Percentiles rank a stretch among this genome's conserved stretches.
Evolutionary conservation across 2,888 invertebrate genomes (phyloP).

Genomic region (Trachelus tabidus): DNA sequence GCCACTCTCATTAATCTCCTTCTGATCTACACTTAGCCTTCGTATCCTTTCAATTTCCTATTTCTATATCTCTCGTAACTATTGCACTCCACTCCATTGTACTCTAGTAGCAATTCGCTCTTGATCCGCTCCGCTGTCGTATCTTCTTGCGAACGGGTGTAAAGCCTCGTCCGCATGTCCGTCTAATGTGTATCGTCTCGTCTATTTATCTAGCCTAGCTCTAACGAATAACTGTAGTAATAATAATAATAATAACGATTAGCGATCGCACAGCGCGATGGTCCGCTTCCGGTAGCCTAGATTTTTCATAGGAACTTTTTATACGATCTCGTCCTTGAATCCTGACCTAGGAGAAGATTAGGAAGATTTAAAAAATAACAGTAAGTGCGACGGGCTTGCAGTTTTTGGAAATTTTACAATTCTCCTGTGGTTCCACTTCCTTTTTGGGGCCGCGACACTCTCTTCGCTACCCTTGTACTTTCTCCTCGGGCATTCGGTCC

Average conservation of each 20-base stretch:
- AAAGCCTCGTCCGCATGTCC: constrained; percentile 39
- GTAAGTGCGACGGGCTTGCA: neutral
- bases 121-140: neutral
- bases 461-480: neutral
- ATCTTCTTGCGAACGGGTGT: neutral
- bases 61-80: neutral
- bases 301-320: neutral
- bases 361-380: neutral
- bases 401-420: neutral
- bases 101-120: neutral
- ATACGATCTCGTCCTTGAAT: neutral
- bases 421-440: neutral
- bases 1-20: neutral
- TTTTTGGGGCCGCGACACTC: neutral
- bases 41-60: neutral
- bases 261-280: constrained; percentile 1
- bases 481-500: neutral
- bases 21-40: neutral
- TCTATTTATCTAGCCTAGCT: constrained; percentile 55
- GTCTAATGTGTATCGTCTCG: constrained; percentile 58
- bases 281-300: neutral
- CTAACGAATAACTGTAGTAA: constrained; percentile 38
- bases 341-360: neutral
- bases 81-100: neutral
- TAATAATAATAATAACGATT: neutral